Evolutionary conservation across 2,888 invertebrate genomes (phyloP).

Genomic region (Cantharis rustica): DNA sequence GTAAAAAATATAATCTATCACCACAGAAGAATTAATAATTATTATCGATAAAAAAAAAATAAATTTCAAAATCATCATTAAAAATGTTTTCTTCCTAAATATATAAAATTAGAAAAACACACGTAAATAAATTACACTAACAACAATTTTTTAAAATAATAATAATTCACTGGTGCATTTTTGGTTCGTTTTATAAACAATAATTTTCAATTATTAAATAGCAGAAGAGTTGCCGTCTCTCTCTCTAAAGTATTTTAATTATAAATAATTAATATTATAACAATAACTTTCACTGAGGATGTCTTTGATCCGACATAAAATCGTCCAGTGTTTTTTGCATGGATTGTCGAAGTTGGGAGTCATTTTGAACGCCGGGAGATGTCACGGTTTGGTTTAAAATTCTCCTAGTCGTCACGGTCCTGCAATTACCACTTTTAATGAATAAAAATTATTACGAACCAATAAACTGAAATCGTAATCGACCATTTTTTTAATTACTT

Average conservation of each 20-base stretch:
- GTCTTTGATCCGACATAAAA: slow-evolving; percentile 61
- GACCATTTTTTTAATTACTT: too few species aligned
- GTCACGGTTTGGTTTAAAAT: slow-evolving; percentile 55
- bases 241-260: background rate
- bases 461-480: too few species aligned
- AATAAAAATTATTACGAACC: background rate
- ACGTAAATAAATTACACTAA: slow-evolving; percentile 9
- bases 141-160: background rate
- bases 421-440: slow-evolving; percentile 38
- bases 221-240: slow-evolving; percentile 1
- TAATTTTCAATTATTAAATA: background rate
- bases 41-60: background rate
- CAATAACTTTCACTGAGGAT: slow-evolving; percentile 45
- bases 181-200: slow-evolving; percentile 1
- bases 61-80: background rate
- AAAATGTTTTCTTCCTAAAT: background rate
- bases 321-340: slow-evolving; percentile 62
- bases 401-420: slow-evolving; percentile 59
- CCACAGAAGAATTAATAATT: background rate
- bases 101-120: slow-evolving; percentile 20
- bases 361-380: slow-evolving; percentile 39
- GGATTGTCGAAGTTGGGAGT: slow-evolving; percentile 57
- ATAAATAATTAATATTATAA: slow-evolving; percentile 8
- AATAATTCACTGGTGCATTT: slow-evolving; percentile 13
- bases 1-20: background rate